Base-by-base conservation (phyloP, 2,797 vertebrate species). In the Mionectes olivaceus region DNA sequence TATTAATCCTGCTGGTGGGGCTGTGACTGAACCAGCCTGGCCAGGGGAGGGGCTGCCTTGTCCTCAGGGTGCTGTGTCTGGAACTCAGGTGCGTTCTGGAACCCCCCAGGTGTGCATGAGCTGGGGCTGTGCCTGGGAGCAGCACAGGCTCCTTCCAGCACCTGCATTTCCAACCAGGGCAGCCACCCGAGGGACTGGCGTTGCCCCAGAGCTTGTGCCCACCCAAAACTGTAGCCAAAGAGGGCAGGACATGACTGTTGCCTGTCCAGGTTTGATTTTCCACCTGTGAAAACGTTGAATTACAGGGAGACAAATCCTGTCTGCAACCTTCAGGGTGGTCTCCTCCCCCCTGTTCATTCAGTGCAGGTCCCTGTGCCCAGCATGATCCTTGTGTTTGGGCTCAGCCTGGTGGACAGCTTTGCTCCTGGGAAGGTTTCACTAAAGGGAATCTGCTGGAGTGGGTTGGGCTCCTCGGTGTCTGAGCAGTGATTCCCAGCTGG, bases 61-160 rank as follows among this genome's bases (percentile, higher is more conserved):
- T 30, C 56, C 39, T 12, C 53, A 35, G 37, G 5, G 37, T 12
- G 13, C 41, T 24, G 28, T 68, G n/a, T 15, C 61, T 56, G 0
- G 41, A 15, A 16, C 41, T 41, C 41, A 41, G 41, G 47, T 46
- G 70, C 0, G 0, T 28, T 41, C 37, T 1, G 0, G n/a, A 86
- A 33, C 19, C 14, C 28, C 25, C 32, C 21, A 11, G 19, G 8
- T 22, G 39, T 28, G 56, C 4, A 19, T 11, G 27, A 60, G 64
- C 65, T 39, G 35, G 55, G 32, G 53, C 53, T 37, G 55, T 57
- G 56, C 56, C 56, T 59, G 56, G 41, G 28, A n/a, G 17, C 24
- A 5, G 71, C 77, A 11, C 9, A 16, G 67, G 30, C 59, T 77
- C 30, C 19, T 50, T 41, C 64, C 53, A 43, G 25, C 27, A 13